phyloP scores from a whole-genome alignment of 1,140 invertebrate species.

The Physella acuta region DNA sequence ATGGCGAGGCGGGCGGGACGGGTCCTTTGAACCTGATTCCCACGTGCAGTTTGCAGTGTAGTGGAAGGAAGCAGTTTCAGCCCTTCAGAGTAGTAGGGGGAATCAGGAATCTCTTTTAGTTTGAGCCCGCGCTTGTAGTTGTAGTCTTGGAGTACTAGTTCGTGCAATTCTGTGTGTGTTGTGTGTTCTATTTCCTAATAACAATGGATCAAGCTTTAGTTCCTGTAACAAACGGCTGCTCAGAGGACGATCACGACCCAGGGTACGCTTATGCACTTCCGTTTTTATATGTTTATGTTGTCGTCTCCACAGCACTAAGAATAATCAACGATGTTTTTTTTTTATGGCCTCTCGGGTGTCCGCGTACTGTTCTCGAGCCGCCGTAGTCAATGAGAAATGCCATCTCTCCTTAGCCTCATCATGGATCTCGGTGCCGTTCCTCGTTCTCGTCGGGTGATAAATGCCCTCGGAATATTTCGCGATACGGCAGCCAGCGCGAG shows the following conservation, averaged over 20 bases:
- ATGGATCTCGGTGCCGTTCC: no score
- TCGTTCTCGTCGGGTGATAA: no score
- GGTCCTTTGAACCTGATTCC: conserved; percentile 15
- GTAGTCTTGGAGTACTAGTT: conserved; percentile 20
- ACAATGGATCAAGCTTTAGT: conserved; percentile 21
- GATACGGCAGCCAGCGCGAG: no score
- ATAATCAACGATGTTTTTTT: no score
- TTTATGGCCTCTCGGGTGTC: no score
- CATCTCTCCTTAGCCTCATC: no score
- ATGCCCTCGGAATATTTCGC: no score
- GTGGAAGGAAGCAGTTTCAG: conserved; percentile 3
- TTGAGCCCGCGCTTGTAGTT: conserved; percentile 16
- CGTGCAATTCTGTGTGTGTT: conserved; percentile 18
- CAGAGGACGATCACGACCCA: conserved; percentile 20
- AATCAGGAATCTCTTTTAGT: conserved; percentile 15
- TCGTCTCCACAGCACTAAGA: neutral
- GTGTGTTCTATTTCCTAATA: conserved; percentile 8
- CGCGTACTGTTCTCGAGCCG: no score
- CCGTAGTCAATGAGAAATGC: no score
- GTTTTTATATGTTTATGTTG: neutral
- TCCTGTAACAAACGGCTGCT: conserved; percentile 13
- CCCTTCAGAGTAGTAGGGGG: conserved; percentile 1
- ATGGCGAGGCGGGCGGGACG: conserved; percentile 17
- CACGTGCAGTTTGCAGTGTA: conserved; percentile 11
- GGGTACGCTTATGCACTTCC: conserved; percentile 14